Percentiles rank a stretch among this genome's conserved stretches.
Conservation (phyloP, 2,797 vertebrate species). For the Muscicapa striata region DNA sequence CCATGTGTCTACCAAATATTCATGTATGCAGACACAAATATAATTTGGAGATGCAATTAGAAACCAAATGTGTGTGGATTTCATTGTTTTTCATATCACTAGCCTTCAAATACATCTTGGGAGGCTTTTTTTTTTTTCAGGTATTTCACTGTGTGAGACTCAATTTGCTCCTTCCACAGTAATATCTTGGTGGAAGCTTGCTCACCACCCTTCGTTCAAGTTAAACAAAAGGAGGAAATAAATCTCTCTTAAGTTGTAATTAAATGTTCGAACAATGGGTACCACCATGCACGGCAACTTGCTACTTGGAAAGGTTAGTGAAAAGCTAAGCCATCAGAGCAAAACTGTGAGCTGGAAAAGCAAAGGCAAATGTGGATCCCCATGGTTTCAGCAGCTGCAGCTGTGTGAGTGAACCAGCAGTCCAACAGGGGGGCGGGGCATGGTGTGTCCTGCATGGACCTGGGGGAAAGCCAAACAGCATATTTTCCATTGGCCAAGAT, state of each 20-base stretch:
- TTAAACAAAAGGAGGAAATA: not conserved
- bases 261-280: conserved; percentile 3
- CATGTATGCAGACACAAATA: not conserved
- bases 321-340: not conserved
- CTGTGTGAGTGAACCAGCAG: not conserved
- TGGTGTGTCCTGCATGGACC: not conserved
- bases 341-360: not conserved
- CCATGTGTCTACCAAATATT: not conserved
- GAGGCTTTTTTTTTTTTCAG: not conserved
- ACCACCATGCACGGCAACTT: not conserved
- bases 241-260: conserved; percentile 21
- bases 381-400: not conserved
- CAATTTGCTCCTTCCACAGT: not conserved
- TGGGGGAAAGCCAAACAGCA: not conserved
- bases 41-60: not conserved
- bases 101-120: not conserved
- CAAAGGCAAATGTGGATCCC: not conserved
- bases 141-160: not conserved
- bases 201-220: not conserved
- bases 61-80: not conserved
- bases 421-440: fast-evolving
- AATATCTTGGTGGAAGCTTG: not conserved
- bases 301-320: not conserved
- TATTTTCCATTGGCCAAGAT: not conserved
- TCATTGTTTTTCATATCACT: not conserved